phyloP scores from a whole-genome alignment of 2,113 vertebrate species.

The Ceuthmochares aereus region DNA sequence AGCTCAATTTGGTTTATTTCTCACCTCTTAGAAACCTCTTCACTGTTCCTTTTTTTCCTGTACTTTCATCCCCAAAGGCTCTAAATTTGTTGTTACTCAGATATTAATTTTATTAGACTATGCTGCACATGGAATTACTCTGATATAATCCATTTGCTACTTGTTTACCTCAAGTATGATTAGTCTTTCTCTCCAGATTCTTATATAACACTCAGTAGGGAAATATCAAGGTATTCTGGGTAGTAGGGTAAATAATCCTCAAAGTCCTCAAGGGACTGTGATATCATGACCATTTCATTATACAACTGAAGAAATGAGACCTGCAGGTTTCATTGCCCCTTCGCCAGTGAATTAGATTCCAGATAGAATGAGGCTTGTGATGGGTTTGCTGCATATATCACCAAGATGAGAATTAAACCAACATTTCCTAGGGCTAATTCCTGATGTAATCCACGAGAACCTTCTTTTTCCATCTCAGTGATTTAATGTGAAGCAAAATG shows the following conservation, averaged over 20 bases:
- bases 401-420: background rate
- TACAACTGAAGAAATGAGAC: background rate
- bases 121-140: background rate
- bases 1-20: constrained; percentile 6
- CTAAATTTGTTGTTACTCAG: constrained; percentile 21
- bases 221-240: background rate
- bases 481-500: background rate
- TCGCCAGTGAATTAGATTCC: background rate
- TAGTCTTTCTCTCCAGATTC: background rate
- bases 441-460: background rate
- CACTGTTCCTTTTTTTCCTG: background rate
- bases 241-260: background rate
- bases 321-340: background rate
- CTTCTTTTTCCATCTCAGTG: background rate
- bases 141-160: background rate
- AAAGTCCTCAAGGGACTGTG: background rate
- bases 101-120: constrained; percentile 44
- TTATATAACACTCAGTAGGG: background rate
- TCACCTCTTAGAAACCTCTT: background rate
- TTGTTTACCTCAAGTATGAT: background rate
- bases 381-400: background rate
- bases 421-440: background rate
- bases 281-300: background rate
- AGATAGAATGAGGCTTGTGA: background rate
- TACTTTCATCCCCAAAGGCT: background rate